Evolutionary conservation across 1,140 invertebrate genomes (phyloP).

Genomic region (Limonius californicus): DNA sequence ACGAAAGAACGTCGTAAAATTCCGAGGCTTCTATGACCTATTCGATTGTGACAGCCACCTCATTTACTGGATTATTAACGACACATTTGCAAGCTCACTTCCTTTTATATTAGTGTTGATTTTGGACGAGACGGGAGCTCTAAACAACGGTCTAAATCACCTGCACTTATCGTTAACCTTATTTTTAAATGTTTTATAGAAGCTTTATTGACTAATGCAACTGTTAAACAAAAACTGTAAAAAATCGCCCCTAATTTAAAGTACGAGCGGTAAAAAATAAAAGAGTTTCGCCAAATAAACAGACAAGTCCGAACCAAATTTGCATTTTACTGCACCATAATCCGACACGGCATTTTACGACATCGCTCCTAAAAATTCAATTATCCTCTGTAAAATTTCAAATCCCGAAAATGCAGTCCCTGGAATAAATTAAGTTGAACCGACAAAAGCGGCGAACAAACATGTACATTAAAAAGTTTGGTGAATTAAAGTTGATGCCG

Average conservation of each 20-base stretch:
- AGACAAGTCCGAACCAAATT: no score
- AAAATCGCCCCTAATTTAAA: no score
- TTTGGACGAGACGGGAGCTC: background rate
- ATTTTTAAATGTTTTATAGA: no score
- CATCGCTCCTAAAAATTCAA: background rate
- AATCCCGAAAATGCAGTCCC: background rate
- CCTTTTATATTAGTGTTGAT: background rate
- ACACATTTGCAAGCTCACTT: conserved; percentile 26
- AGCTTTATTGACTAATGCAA: no score
- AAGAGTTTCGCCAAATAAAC: no score
- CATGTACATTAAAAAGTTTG: background rate
- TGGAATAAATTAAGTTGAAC: background rate
- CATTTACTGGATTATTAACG: conserved; percentile 42
- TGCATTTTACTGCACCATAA: no score
- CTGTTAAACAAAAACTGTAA: no score
- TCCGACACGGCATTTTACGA: no score
- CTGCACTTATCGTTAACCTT: background rate
- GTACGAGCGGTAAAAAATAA: no score
- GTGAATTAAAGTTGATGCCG: background rate
- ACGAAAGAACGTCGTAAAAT: conserved; percentile 34
- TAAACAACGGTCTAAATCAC: background rate
- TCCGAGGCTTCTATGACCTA: conserved; percentile 34
- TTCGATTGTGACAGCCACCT: conserved; percentile 25
- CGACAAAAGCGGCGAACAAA: background rate
- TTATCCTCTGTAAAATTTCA: background rate